Percentiles rank a stretch among this genome's conserved stretches.
phyloP scores from a whole-genome alignment of 2,113 vertebrate species.

The Mus pahari region DNA sequence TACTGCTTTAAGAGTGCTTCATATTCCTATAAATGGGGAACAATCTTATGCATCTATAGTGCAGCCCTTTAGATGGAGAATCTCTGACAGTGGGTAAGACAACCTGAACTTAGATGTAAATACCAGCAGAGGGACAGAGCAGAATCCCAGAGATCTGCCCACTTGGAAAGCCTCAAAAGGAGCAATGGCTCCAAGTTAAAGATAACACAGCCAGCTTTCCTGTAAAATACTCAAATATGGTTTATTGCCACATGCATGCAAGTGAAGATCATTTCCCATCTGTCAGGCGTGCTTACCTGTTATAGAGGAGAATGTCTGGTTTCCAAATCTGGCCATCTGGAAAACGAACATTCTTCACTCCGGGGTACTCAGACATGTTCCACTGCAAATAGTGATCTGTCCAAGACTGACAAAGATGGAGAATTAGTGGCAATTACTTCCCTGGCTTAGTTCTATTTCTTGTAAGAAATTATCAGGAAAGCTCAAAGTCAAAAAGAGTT shows the following conservation, averaged over 20 bases:
- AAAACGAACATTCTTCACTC: slow-evolving; percentile 93
- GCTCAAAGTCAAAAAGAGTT: slow-evolving; percentile 40
- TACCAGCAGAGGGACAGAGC: not conserved
- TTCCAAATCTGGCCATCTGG: slow-evolving; percentile 95
- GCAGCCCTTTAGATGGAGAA: not conserved
- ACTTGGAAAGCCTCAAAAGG: not conserved
- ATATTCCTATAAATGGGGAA: not conserved
- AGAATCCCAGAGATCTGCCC: not conserved
- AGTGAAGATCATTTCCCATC: not conserved
- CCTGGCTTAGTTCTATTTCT: not conserved
- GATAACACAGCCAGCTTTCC: not conserved
- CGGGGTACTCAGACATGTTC: slow-evolving; percentile 92
- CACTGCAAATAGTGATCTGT: slow-evolving; percentile 93
- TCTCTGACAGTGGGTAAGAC: fast-evolving
- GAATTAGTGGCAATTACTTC: slow-evolving; percentile 61
- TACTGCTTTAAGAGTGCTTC: not conserved
- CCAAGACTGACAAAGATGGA: slow-evolving; percentile 90
- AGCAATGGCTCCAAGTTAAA: not conserved
- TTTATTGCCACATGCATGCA: not conserved
- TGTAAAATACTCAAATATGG: not conserved
- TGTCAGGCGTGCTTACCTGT: slow-evolving; percentile 89
- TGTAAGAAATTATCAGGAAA: not conserved
- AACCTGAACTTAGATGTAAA: not conserved
- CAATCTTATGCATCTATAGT: not conserved
- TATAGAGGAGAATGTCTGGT: slow-evolving; percentile 98